Evolutionary conservation across 2,113 vertebrate species (phyloP).

Genomic region (Globicephala melas): DNA sequence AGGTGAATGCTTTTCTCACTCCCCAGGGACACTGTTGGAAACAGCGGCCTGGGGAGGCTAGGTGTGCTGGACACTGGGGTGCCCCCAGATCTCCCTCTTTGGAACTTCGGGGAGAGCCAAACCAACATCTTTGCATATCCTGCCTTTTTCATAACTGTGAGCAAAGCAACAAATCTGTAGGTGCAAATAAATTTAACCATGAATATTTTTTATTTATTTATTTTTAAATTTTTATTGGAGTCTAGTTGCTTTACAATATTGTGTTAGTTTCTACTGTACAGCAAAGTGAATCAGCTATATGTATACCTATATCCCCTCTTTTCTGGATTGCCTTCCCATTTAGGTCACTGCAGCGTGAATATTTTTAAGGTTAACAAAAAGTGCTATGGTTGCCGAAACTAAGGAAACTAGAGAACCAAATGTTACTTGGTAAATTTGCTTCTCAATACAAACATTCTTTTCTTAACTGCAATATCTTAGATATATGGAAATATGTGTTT

Average conservation of each 20-base stretch:
- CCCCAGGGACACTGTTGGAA: background rate
- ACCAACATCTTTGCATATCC: background rate
- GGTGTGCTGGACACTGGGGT: background rate
- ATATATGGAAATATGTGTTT: background rate
- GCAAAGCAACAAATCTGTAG: background rate
- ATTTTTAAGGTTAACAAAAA: constrained; percentile 1
- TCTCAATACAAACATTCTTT: background rate
- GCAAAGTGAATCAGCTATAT: too few species aligned
- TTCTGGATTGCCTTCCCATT: too few species aligned
- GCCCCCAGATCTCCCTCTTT: background rate
- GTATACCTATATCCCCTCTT: too few species aligned
- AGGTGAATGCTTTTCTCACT: background rate
- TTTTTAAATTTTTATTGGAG: too few species aligned
- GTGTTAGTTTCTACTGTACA: too few species aligned
- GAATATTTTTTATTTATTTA: background rate
- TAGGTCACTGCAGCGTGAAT: background rate
- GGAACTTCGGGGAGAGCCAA: background rate
- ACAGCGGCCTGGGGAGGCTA: background rate
- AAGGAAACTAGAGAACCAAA: background rate
- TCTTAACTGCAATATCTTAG: background rate
- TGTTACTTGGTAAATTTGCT: background rate
- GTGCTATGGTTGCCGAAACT: background rate
- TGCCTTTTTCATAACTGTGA: background rate
- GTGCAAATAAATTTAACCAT: background rate
- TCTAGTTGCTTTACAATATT: too few species aligned